Base-by-base conservation (phyloP, 2,888 invertebrate species). In the Lottia gigantea region DNA sequence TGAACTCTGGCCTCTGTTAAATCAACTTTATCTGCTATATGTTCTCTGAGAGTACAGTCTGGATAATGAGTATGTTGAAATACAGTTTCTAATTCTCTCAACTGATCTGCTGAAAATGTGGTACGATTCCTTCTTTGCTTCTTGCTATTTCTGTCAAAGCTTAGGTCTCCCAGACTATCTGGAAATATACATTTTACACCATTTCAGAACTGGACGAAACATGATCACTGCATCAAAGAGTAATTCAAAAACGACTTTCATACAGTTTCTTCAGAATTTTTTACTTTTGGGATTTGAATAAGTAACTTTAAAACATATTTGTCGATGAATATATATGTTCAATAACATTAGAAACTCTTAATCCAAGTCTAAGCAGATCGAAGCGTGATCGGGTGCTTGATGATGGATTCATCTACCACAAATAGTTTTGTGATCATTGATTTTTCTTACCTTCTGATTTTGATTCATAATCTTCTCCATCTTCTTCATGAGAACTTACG, bases 31-130 rank as follows among this genome's bases (percentile, higher is more conserved):
- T 84, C 85, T 2, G 86, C 86, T 16, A 86, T 84, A 73, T 86
- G 84, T 74, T 85, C 86, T 46, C 86, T 67, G 11, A 85, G 78
- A 11, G 85, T 83, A 71, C 85, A 85, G 74, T 86, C 86, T 0
- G 86, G 86, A 71, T 86, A 86, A 74, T 85, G 85, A 6, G 84
- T 85, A 66, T 83, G 83, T 25, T 80, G 73, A 75, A 86, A 86
- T 66, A 86, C 83, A 0, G 79, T 76, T 76, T 86, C 86, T 61
- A 86, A 72, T 65, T 85, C 85, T 8, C 82, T 67, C n/a, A 86
- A 75, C 71, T 86, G 86, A 8, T 85, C 85, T 1, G 83, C 81
- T 11, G 81, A 80, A 70, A 85, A 86, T 6, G 86, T 86, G 15
- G 86, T 86, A 64, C 86, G 74, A 74, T 85, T 85, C 15, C 86